Base-by-base conservation (phyloP, 2,797 vertebrate species). In the Pangasius larnaudii region DNA sequence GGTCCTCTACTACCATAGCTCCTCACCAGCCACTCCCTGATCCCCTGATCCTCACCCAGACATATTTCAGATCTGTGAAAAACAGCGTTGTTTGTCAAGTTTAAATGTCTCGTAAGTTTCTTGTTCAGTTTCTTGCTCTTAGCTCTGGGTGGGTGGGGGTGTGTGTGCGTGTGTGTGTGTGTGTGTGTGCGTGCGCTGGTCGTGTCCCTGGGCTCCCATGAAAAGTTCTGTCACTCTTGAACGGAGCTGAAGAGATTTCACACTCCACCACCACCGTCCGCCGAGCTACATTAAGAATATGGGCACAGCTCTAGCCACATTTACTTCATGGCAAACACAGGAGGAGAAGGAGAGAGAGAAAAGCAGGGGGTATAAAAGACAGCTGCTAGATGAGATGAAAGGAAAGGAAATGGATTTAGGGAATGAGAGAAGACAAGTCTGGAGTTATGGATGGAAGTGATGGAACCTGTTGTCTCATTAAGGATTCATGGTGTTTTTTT, bases 211-310 rank as follows among this genome's bases (percentile, higher is more conserved):
- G 71, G 92, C 91, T 74, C 90, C 91, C 88, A 87, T 91, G 87
- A 92, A 93, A 93, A 89, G 88, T 91, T 90, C 91, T 81, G 91
- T 93, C 94, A 92, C 91, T 91, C 90, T 90, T 90, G 91, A 93
- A 91, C 89, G 90, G 86, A 91, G 92, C 86, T 91, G 92, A 93
- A 92, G 91, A 94, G 90, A 94, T 94, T 95, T 95, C 91, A 93
- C 92, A 90, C 89, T 88, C 74, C 92, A 94, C 87, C 89, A 88
- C 86, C 75, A 92, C 93, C 90, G 89, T 94, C 94, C 93, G 92
- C 90, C 92, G 89, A 94, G 95, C 94, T 93, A 93, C 93, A 94
- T 94, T 95, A 95, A 94, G 91, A 86, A 86, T 88, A 89, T 91
- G 90, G 93, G 89, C 83, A 39, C 87, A 90, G 79, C 88, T 91